phyloP scores from a whole-genome alignment of 1,140 invertebrate genomes.

The Parapsyche elsis region DNA sequence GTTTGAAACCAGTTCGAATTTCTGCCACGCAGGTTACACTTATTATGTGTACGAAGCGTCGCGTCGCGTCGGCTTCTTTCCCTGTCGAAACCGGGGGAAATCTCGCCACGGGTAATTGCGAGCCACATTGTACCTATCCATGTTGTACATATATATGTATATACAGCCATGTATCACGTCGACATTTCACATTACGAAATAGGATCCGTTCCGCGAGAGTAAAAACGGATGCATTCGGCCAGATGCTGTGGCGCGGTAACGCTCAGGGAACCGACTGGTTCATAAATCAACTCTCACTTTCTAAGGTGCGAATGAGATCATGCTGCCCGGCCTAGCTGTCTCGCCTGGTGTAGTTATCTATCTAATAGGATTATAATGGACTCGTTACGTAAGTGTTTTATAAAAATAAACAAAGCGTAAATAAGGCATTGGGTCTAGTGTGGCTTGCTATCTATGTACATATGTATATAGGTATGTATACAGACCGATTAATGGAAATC shows the following conservation, averaged over 20 bases:
- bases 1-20: not conserved
- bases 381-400: not conserved
- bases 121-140: not conserved
- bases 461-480: too few species aligned
- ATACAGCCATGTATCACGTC: not conserved
- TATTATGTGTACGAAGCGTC: too few species aligned
- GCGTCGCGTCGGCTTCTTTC: too few species aligned
- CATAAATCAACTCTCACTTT: slow-evolving; percentile 39
- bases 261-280: slow-evolving; percentile 32
- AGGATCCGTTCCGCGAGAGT: not conserved
- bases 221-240: slow-evolving; percentile 28
- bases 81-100: not conserved
- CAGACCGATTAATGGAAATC: too few species aligned
- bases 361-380: slow-evolving; percentile 2
- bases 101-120: not conserved
- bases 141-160: not conserved
- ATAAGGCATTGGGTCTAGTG: not conserved
- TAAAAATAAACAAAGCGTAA: not conserved
- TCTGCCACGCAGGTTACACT: too few species aligned
- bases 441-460: too few species aligned
- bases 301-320: slow-evolving; percentile 34
- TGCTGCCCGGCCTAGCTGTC: not conserved
- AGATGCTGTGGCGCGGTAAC: slow-evolving; percentile 10
- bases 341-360: not conserved
- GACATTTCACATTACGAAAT: not conserved